Conservation (phyloP, 2,888 invertebrate species). For the Agapostemon virescens region DNA sequence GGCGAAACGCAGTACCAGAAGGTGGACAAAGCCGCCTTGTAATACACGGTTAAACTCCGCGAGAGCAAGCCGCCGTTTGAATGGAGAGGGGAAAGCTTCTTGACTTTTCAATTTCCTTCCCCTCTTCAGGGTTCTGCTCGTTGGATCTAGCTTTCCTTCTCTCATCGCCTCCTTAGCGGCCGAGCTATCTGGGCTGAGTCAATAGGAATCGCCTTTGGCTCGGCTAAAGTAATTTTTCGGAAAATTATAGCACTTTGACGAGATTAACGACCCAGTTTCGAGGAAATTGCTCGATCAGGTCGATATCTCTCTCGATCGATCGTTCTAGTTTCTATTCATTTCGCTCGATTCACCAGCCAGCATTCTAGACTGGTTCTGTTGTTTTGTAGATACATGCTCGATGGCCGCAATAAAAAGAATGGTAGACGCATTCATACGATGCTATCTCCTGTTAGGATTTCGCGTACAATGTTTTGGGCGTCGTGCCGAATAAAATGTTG, state of each 20-base stretch:
- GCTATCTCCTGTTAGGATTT: neutral
- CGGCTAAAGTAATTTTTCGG: conserved; percentile 60
- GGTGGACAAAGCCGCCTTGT: conserved; percentile 50
- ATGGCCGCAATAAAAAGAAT: neutral
- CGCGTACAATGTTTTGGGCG: neutral
- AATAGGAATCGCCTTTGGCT: conserved; percentile 53
- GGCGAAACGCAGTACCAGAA: conserved; percentile 36
- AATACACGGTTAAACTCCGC: conserved; percentile 58
- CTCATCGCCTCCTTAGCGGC: conserved; percentile 28
- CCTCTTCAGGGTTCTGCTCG: conserved; percentile 41
- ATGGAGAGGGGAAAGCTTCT: conserved; percentile 53
- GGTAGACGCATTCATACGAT: neutral
- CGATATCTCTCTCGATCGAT: neutral
- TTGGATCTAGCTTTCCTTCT: conserved; percentile 9
- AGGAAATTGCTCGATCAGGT: neutral
- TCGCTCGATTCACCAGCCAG: no score
- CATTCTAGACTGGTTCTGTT: neutral
- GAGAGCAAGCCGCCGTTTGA: conserved; percentile 27
- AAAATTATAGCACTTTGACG: conserved; percentile 43
- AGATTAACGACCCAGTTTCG: neutral
- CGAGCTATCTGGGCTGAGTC: conserved; percentile 58
- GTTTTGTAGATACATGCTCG: neutral
- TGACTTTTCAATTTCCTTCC: conserved; percentile 73
- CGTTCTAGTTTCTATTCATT: neutral
- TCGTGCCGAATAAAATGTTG: neutral